Conservation (phyloP, 2,113 vertebrate genomes). For the Uropsilus gracilis region DNA sequence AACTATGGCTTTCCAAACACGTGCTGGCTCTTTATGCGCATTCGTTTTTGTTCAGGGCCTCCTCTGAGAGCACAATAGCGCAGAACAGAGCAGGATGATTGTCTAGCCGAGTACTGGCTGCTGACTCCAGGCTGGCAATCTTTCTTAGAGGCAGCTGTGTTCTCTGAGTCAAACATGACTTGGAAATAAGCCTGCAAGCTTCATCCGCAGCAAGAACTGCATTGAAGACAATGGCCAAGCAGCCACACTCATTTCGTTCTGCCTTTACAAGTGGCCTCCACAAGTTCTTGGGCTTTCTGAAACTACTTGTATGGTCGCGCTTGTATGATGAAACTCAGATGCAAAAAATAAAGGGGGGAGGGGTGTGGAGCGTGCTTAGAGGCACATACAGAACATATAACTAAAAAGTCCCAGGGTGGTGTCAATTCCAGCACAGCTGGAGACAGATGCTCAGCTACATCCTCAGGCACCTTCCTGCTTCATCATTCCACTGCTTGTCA, state of each 20-base stretch:
- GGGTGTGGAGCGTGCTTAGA: background rate
- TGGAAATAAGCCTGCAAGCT: constrained; percentile 19
- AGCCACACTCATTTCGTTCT: background rate
- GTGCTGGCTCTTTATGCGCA: background rate
- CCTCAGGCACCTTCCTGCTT: background rate
- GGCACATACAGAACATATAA: rapidly evolving
- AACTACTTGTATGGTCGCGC: background rate
- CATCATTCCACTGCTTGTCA: background rate
- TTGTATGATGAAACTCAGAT: background rate
- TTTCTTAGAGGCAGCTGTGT: constrained; percentile 23
- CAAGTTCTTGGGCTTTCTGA: background rate
- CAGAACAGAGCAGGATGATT: background rate
- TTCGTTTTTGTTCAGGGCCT: background rate
- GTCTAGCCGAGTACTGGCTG: background rate
- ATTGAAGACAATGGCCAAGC: background rate
- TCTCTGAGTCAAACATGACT: background rate
- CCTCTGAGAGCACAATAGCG: background rate
- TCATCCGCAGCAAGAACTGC: background rate
- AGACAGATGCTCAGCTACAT: background rate
- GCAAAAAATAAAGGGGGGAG: background rate
- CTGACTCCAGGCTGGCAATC: background rate
- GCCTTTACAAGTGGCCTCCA: background rate
- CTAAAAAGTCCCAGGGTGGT: background rate
- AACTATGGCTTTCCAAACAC: background rate
- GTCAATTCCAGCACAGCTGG: background rate